Base-by-base conservation (phyloP, 2,797 vertebrate genomes). In the Phoeniculus purpureus region DNA sequence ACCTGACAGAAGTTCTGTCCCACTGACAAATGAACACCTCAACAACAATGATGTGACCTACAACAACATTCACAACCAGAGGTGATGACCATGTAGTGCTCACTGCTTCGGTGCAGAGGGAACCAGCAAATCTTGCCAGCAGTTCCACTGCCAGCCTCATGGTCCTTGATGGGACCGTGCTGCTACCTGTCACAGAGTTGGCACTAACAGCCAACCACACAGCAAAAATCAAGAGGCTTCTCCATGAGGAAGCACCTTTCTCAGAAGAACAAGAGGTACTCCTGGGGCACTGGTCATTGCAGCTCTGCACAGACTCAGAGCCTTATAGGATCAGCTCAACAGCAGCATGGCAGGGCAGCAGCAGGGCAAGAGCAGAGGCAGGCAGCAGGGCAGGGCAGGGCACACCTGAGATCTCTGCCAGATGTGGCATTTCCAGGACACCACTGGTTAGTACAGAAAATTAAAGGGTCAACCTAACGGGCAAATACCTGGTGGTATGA, bases 71-170 rank as follows among this genome's bases (percentile, higher is more conserved):
- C 60, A 3, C 4, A 31, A 62, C 34, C 3, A 21, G 7, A 61
- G 60, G 50, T 13, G 32, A 51, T n/a, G 61, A 23, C 32, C 22
- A 19, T 3, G 1, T 18, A 26, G 55, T 59, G 60, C 48, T 26
- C 17, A 12, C 4, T 54, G 58, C 76, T 81, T 61, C 6, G 21
- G 27, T 7, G 60, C n/a, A 4, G 0, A 0, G 50, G 20, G 37
- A 27, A 60, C 1, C 19, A 25, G 66, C 26, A 37, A 52, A 51
- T 55, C 37, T 27, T 61, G 26, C 8, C 26, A 27, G 52, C 31
- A 55, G 29, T 54, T 90, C 51, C 34, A 12, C 13, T 47, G 31
- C 20, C 50, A 77, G 45, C 27, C 54, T 72, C 4, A 2, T 29
- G 29, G 29, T 8, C 52, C 59, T 18, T 7, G 43, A 5, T 10